phyloP scores from a whole-genome alignment of 2,797 vertebrate species.

The Leptoclinus maculatus region DNA sequence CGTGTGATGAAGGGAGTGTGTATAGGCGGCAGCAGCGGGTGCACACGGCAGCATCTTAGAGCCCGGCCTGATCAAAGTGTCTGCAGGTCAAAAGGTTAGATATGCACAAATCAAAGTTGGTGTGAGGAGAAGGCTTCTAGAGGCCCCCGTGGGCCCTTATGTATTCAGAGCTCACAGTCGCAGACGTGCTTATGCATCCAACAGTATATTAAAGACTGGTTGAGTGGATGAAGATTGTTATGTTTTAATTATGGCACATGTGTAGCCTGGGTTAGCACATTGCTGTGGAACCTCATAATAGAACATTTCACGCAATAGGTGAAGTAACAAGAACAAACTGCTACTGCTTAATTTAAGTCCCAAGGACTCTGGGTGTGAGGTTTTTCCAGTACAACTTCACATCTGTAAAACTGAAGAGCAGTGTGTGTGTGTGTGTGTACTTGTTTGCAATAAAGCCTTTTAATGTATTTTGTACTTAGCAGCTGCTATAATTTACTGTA shows the following conservation, averaged over 20 bases:
- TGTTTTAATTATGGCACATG: slow-evolving; percentile 32
- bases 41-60: slow-evolving; percentile 45
- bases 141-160: slow-evolving; percentile 18
- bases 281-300: slow-evolving; percentile 1
- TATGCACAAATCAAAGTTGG: slow-evolving; percentile 63
- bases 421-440: neutral
- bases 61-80: slow-evolving; percentile 58
- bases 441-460: neutral
- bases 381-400: slow-evolving; percentile 1
- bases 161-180: slow-evolving; percentile 35
- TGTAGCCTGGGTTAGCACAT: neutral
- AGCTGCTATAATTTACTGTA: neutral
- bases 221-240: slow-evolving; percentile 31
- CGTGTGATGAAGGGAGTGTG: slow-evolving; percentile 50
- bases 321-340: neutral
- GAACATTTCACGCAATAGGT: slow-evolving; percentile 27
- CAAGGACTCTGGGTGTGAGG: slow-evolving; percentile 6
- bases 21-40: slow-evolving; percentile 26
- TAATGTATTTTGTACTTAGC: slow-evolving; percentile 1
- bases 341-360: slow-evolving; percentile 15
- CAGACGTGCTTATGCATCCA: neutral
- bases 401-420: slow-evolving; percentile 14
- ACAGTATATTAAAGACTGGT: neutral
- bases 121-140: slow-evolving; percentile 33
- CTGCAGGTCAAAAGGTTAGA: slow-evolving; percentile 63